Conservation (phyloP, 2,888 invertebrate species). For the Perizoma flavofasciatum region DNA sequence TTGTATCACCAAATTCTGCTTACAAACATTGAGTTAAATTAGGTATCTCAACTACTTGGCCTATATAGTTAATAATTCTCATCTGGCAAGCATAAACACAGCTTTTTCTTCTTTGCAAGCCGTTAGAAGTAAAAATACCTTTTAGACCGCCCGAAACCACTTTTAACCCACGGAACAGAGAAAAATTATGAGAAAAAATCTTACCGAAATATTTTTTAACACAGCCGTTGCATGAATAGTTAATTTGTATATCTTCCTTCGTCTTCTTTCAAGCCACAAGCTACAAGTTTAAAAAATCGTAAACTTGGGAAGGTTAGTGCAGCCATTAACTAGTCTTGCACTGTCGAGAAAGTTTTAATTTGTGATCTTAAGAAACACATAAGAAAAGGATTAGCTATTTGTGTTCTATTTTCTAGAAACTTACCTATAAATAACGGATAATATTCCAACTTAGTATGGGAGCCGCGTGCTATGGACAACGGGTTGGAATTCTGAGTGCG, state of each 20-base stretch:
- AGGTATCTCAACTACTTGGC: slow-evolving; percentile 5
- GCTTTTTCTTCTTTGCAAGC: slow-evolving; percentile 23
- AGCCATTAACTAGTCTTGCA: no score
- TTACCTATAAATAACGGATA: slow-evolving; percentile 16
- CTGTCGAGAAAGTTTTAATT: no score
- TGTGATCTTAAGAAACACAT: neutral
- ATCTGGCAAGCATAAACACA: slow-evolving; percentile 34
- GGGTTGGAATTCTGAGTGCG: slow-evolving; percentile 23
- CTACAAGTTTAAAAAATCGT: slow-evolving; percentile 20
- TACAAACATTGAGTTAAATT: no score
- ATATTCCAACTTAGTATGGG: slow-evolving; percentile 21
- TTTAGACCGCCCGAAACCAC: slow-evolving; percentile 23
- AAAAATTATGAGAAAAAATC: no score
- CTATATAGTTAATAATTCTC: slow-evolving; percentile 39
- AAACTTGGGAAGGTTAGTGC: slow-evolving; percentile 21
- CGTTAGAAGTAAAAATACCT: slow-evolving; percentile 27
- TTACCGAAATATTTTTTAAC: neutral
- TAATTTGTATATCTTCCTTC: no score
- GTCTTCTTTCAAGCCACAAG: neutral
- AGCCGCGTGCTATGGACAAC: slow-evolving; percentile 11
- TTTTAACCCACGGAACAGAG: neutral
- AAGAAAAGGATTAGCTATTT: neutral
- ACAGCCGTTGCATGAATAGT: no score
- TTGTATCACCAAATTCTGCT: no score
- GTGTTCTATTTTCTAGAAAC: slow-evolving; percentile 1